Evolutionary conservation across 2,797 vertebrate genomes (phyloP), one percentile per base, ranked within the genome.

Genomic region (Rhinatrema bivittatum): DNA sequence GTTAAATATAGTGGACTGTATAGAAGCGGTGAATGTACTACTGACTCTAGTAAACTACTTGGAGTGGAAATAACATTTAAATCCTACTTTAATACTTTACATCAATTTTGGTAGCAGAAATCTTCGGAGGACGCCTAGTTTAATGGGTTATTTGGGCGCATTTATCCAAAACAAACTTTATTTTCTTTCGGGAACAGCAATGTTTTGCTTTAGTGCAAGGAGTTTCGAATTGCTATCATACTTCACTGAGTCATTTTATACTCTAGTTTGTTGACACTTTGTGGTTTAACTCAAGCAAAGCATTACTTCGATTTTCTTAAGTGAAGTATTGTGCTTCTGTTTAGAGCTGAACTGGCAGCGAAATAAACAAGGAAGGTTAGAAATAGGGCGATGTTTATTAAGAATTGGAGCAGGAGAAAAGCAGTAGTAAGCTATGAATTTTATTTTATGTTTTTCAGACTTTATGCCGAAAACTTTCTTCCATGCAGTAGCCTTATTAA

Each of bases 1-100:
- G 85, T 83, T 85, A 87, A 87, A 86, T 87, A 86, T 85, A 83
- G 80, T 60, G 78, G 66, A 68, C 76, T 82, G 74, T 77, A 59
- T 80, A 77, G 71, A 72, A 69, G 65, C 76, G 60, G 64, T 74
- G 70, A 74, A 73, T 75, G 76, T 69, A 67, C 55, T 65, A 59
- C 66, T 56, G 57, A 74, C 58, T 74, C 73, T 49, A 69, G 76
- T 81, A 79, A 74, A 68, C 81, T 78, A 79, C 65, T 74, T 83
- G 62, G 65, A 69, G 79, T 75, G 82, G 56, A 84, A 87, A 90
- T 85, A 79, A 75, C 67, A 76, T 93, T 92, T 87, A 89, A 94
- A 91, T 79, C 70, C 79, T 69, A 75, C 82, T 90, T 81, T 82
- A 78, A 78, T 72, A 64, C 74, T 84, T 81, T 73, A 82, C 79